Percentiles rank a stretch among this genome's conserved stretches.
phyloP scores from a whole-genome alignment of 1,140 invertebrate genomes.

The Scaptomyza hsui region DNA sequence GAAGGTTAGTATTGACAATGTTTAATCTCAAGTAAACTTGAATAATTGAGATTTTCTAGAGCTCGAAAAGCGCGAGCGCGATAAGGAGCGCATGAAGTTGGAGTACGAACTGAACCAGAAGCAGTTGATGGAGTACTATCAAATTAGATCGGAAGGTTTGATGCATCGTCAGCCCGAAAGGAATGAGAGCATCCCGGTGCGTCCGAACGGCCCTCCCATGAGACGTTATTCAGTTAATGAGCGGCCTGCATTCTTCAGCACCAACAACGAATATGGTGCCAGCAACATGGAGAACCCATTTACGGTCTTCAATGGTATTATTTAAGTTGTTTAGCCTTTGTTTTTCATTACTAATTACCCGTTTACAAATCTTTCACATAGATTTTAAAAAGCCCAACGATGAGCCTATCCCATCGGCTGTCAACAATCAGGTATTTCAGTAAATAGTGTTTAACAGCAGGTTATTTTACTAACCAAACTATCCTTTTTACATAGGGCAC shows the following conservation, averaged over 20 bases:
- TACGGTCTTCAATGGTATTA: conserved; percentile 67
- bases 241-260: conserved; percentile 89
- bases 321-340: not conserved
- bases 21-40: not conserved
- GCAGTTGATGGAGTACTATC: conserved; percentile 91
- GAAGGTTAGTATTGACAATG: conserved; percentile 87
- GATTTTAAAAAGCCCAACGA: not conserved
- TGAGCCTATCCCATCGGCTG: not conserved
- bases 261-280: conserved; percentile 33
- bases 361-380: not conserved
- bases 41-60: conserved; percentile 85
- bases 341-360: not conserved
- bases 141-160: conserved; percentile 88
- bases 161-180: conserved; percentile 90
- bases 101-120: conserved; percentile 94
- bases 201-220: conserved; percentile 92
- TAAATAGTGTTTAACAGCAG: too few species aligned
- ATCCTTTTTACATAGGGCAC: not conserved
- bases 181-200: conserved; percentile 87
- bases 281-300: conserved; percentile 63
- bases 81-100: conserved; percentile 92
- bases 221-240: conserved; percentile 89
- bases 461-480: not conserved
- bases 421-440: conserved; percentile 2
- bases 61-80: conserved; percentile 92